Conservation (phyloP, 2,797 vertebrate species). For the Sebastolobus altivelis region DNA sequence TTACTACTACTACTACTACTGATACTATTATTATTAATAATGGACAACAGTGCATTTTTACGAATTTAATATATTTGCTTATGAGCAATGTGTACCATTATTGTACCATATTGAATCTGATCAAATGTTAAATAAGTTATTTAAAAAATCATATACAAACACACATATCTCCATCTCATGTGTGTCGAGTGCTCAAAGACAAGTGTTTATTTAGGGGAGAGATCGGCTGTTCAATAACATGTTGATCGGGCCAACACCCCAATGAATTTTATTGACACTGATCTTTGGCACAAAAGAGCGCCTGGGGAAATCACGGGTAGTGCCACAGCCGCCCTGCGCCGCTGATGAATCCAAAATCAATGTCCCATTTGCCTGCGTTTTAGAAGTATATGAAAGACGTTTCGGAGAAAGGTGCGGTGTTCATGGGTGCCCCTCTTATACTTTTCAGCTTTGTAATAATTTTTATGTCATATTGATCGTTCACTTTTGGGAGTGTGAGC, state of each 20-base stretch:
- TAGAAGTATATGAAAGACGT: slow-evolving; percentile 83
- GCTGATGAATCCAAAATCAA: slow-evolving; percentile 91
- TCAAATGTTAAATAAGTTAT: slow-evolving; percentile 8
- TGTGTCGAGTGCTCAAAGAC: slow-evolving; percentile 69
- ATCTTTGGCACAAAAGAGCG: slow-evolving; percentile 88
- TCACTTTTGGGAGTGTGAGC: slow-evolving; percentile 62
- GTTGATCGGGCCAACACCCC: slow-evolving; percentile 86
- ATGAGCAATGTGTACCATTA: not conserved
- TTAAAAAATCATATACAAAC: slow-evolving; percentile 10
- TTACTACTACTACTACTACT: not conserved
- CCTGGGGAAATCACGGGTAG: slow-evolving; percentile 90
- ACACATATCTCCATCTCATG: slow-evolving; percentile 25
- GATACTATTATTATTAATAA: not conserved
- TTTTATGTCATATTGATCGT: slow-evolving; percentile 83
- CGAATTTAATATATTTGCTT: not conserved
- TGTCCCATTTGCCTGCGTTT: slow-evolving; percentile 85
- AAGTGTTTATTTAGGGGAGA: slow-evolving; percentile 86
- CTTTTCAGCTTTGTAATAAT: slow-evolving; percentile 84
- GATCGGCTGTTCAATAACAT: slow-evolving; percentile 85
- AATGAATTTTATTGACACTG: slow-evolving; percentile 91
- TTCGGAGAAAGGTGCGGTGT: slow-evolving; percentile 80
- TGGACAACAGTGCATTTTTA: not conserved
- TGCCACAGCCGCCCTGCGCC: slow-evolving; percentile 70
- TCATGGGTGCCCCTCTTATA: slow-evolving; percentile 71
- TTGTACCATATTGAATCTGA: not conserved